Percentiles rank a stretch among this genome's conserved stretches.
Conservation (phyloP, 2,888 invertebrate species). For the Drosophila heteroneura region DNA sequence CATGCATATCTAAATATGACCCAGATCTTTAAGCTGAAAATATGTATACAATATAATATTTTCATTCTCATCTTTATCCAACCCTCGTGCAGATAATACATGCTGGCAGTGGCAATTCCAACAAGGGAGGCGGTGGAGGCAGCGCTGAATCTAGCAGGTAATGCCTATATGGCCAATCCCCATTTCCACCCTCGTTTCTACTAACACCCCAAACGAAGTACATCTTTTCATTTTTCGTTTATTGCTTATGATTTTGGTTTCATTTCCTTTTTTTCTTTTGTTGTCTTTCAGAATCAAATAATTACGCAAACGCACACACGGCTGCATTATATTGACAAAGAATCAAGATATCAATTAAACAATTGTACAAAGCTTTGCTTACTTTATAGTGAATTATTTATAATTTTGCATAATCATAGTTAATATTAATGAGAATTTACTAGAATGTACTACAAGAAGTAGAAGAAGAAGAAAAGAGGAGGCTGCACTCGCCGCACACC, state of each 20-base stretch:
- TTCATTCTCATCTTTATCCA: slow-evolving; percentile 36
- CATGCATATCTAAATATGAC: slow-evolving; percentile 16
- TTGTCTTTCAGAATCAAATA: slow-evolving; percentile 76
- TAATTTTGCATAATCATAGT: slow-evolving; percentile 55
- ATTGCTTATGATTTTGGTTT: slow-evolving; percentile 54
- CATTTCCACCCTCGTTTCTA: not conserved
- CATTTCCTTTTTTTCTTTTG: slow-evolving; percentile 46
- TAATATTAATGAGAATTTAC: slow-evolving; percentile 48
- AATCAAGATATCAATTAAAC: slow-evolving; percentile 38
- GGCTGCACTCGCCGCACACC: slow-evolving; percentile 64
- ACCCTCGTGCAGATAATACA: slow-evolving; percentile 88
- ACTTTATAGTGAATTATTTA: slow-evolving; percentile 66
- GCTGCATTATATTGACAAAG: slow-evolving; percentile 49
- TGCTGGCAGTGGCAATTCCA: slow-evolving; percentile 86
- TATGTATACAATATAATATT: slow-evolving; percentile 20
- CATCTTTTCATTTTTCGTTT: slow-evolving; percentile 37
- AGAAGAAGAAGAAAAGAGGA: slow-evolving; percentile 21
- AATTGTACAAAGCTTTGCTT: slow-evolving; percentile 72
- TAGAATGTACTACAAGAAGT: slow-evolving; percentile 26
- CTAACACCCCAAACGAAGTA: slow-evolving; percentile 33
- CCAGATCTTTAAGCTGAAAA: slow-evolving; percentile 17
- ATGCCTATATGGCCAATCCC: slow-evolving; percentile 48
- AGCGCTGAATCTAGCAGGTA: slow-evolving; percentile 87
- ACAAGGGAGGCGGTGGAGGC: slow-evolving; percentile 86
- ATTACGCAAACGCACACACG: slow-evolving; percentile 53